Percentiles rank a stretch among this genome's conserved stretches.
These are phyloP conservation scores for Meleagris gallopavo DNA, from an alignment of 2,113 vertebrate genomes.

Conservation along the genomic window DNA sequence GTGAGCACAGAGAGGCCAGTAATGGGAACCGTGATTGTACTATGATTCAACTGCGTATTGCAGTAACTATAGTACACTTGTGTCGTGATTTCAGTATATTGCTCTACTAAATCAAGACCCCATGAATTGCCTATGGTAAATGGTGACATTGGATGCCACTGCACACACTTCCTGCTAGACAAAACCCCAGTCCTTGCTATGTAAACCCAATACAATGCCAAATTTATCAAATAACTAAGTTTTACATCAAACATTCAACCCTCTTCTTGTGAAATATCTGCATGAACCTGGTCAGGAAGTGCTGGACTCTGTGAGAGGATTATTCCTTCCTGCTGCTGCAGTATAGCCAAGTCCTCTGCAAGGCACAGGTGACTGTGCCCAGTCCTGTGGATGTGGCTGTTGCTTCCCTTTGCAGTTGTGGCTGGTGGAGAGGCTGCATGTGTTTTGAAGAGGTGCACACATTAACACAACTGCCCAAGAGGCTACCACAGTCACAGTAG, in stretches of 20 bases:
- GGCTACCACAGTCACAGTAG: not conserved
- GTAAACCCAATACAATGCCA: not conserved
- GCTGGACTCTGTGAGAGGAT: not conserved
- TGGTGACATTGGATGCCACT: not conserved
- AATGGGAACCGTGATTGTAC: fast-evolving
- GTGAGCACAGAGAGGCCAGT: fast-evolving
- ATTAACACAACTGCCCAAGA: not conserved
- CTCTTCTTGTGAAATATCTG: not conserved
- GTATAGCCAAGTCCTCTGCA: not conserved
- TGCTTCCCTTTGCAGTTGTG: not conserved
- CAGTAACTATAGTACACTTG: not conserved
- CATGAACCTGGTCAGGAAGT: not conserved
- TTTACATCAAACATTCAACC: not conserved
- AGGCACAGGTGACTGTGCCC: not conserved
- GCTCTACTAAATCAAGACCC: not conserved
- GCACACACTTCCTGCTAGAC: too few relatives aligned
- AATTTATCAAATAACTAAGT: not conserved
- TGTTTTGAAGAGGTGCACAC: not conserved
- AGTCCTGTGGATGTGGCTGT: fast-evolving
- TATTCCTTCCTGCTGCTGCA: not conserved
- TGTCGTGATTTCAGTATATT: not conserved
- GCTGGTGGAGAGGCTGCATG: fast-evolving
- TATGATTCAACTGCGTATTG: not conserved
- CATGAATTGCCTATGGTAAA: fast-evolving
- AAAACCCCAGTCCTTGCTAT: not conserved